phyloP scores from a whole-genome alignment of 1,140 invertebrate species.

The Diuraphis noxia region DNA sequence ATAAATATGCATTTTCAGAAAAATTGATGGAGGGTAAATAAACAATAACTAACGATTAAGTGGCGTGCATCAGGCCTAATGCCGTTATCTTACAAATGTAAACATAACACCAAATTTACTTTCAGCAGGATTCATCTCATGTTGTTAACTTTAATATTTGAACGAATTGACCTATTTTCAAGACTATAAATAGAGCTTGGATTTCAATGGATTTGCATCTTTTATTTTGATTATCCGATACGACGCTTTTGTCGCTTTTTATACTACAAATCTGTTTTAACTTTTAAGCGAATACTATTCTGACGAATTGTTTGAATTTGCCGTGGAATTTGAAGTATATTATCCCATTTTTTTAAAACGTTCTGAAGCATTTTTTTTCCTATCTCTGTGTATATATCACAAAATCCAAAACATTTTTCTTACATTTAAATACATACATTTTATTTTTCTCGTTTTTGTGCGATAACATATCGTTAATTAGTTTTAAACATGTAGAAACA shows the following conservation, averaged over 20 bases:
- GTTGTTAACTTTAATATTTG: constrained; percentile 3
- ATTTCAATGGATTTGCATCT: not conserved
- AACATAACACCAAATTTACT: not conserved
- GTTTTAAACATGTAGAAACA: no score
- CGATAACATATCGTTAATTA: no score
- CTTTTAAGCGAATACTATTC: no score
- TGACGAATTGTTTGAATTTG: no score
- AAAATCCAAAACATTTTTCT: no score
- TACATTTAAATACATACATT: no score
- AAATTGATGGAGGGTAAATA: not conserved
- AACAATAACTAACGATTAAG: not conserved
- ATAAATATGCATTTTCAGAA: not conserved
- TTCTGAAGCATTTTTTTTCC: no score
- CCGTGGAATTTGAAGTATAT: no score
- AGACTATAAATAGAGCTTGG: not conserved
- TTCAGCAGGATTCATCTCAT: not conserved
- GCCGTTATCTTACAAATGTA: not conserved
- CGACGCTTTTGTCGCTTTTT: not conserved
- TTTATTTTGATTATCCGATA: not conserved
- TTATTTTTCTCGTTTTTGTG: no score
- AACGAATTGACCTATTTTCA: not conserved
- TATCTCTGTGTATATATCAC: no score
- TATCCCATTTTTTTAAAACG: no score
- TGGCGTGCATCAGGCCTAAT: not conserved
- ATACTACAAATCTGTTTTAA: no score